Conservation (phyloP, 2,888 invertebrate species). For the Pachycephus smyrnensis region DNA sequence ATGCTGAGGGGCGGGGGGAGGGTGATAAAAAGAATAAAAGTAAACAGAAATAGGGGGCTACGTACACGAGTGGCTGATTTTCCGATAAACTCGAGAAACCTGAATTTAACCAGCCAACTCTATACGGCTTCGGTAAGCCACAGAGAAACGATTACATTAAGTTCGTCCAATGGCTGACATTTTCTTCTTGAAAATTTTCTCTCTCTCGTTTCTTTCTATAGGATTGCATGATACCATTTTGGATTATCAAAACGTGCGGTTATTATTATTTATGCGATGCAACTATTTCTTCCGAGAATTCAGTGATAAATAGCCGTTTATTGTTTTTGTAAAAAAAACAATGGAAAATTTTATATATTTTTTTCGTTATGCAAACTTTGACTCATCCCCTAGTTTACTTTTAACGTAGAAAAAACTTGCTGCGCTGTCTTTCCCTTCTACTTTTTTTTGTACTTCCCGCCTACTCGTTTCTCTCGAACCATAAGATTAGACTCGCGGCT, state of each 20-base stretch:
- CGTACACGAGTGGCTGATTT: not conserved
- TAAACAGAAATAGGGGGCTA: not conserved
- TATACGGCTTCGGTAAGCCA: not conserved
- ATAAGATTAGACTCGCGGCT: not conserved
- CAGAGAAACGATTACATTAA: not conserved
- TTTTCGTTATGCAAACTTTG: not conserved
- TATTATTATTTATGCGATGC: no score
- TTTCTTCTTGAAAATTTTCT: no score
- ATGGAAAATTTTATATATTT: no score
- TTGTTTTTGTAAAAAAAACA: no score
- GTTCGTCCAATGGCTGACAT: no score
- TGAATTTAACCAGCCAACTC: not conserved
- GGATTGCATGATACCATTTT: not conserved
- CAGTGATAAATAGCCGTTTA: fast-evolving
- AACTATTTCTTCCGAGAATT: not conserved
- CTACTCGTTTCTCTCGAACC: not conserved
- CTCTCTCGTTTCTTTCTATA: not conserved
- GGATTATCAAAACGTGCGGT: not conserved
- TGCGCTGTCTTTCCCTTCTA: no score
- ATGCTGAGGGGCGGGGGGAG: no score
- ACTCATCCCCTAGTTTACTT: not conserved
- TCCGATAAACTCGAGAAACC: not conserved
- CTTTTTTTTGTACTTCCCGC: no score
- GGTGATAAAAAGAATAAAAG: not conserved
- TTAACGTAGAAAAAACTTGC: not conserved